Evolutionary conservation across 2,113 vertebrate genomes (phyloP).

Genomic region (Scolopax mira): DNA sequence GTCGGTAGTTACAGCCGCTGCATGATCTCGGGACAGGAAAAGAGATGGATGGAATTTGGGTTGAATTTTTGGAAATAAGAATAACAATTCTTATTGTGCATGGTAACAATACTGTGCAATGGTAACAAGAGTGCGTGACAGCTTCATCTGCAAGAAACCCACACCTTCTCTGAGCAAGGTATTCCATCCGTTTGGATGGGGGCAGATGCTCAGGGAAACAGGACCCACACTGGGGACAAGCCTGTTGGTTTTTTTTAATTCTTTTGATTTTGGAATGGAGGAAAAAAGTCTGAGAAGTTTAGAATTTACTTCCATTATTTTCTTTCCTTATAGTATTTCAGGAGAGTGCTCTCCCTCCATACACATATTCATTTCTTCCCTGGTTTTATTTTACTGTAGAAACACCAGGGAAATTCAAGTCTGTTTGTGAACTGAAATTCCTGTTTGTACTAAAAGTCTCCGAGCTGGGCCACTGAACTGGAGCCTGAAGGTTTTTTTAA

Average conservation of each 20-base stretch:
- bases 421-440: accelerated
- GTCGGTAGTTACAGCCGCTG: not conserved
- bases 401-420: not conserved
- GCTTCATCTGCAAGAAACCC: not conserved
- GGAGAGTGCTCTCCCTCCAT: not conserved
- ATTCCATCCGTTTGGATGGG: not conserved
- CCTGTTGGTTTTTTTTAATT: not conserved
- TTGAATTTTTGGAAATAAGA: not conserved
- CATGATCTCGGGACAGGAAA: not conserved
- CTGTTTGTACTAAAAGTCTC: not conserved
- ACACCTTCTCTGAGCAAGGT: not conserved
- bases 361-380: not conserved
- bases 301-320: not conserved
- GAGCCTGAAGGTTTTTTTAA: not conserved
- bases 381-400: not conserved
- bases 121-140: too few relatives aligned
- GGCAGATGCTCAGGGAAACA: not conserved
- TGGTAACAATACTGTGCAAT: too few relatives aligned
- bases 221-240: not conserved
- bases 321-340: not conserved
- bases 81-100: too few relatives aligned
- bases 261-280: not conserved
- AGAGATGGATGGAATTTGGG: not conserved
- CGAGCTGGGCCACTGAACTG: not conserved
- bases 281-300: not conserved